A percentile compares a stretch with the other conserved stretches of the same genome.
phyloP scores from a whole-genome alignment of 2,888 invertebrate species.

The Seira musarum region DNA sequence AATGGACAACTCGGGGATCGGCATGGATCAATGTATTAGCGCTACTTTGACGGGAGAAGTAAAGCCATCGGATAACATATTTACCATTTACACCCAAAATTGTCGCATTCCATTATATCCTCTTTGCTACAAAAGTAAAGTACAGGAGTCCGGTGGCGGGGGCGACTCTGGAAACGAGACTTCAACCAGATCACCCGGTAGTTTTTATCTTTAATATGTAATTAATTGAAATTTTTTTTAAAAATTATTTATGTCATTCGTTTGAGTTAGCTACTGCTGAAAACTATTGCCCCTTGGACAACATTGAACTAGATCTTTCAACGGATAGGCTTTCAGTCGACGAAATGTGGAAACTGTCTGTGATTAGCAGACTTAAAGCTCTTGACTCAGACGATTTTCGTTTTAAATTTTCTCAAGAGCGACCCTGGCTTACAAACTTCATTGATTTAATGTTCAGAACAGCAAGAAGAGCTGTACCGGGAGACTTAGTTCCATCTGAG shows the following conservation, averaged over 20 bases:
- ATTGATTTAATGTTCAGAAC: not conserved
- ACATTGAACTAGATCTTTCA: constrained; percentile 14
- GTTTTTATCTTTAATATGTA: not conserved
- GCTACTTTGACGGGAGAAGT: constrained; percentile 14
- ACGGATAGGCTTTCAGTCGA: not conserved
- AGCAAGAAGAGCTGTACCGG: not conserved
- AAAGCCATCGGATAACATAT: not conserved
- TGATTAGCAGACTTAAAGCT: not conserved
- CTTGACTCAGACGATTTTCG: not conserved
- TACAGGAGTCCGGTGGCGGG: not conserved
- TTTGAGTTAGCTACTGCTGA: no score
- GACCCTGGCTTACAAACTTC: constrained; percentile 16
- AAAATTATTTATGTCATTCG: no score
- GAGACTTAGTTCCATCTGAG: not conserved
- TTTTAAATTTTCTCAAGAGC: constrained; percentile 5
- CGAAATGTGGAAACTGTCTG: not conserved
- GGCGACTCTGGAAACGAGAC: not conserved
- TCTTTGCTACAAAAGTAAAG: constrained; percentile 32
- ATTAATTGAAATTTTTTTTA: not conserved
- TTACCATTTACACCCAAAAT: constrained; percentile 23
- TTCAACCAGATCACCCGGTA: not conserved
- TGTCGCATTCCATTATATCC: constrained; percentile 35
- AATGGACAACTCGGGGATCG: constrained; percentile 14
- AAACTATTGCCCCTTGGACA: constrained; percentile 1
- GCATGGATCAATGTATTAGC: constrained; percentile 26